phyloP scores from a whole-genome alignment of 2,888 invertebrate species.

The Drosophila sordidapex region DNA sequence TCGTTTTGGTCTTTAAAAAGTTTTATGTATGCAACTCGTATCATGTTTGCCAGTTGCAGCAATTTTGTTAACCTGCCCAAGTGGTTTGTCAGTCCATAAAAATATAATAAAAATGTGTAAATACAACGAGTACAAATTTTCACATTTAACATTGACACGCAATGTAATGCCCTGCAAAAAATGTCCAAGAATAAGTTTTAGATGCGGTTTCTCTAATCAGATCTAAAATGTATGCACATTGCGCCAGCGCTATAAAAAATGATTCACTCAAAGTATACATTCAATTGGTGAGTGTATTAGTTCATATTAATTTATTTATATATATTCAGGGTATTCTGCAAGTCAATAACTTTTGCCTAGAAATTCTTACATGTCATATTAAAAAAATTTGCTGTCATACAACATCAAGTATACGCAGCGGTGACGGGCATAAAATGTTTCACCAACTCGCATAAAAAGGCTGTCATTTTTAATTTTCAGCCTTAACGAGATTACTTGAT shows the following conservation, averaged over 20 bases:
- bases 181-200: background rate
- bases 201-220: background rate
- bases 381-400: conserved; percentile 11
- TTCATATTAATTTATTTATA: background rate
- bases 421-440: conserved; percentile 45
- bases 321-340: background rate
- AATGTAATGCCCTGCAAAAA: conserved; percentile 15
- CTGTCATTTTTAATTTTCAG: conserved; percentile 62
- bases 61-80: conserved; percentile 42
- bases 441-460: conserved; percentile 42
- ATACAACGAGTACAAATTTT: background rate
- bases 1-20: conserved; percentile 39
- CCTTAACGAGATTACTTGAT: conserved; percentile 43
- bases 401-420: conserved; percentile 52
- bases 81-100: conserved; percentile 60
- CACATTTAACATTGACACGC: background rate
- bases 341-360: background rate
- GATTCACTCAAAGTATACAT: background rate
- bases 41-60: conserved; percentile 59
- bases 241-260: background rate
- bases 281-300: background rate
- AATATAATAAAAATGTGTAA: conserved; percentile 41
- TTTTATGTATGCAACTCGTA: conserved; percentile 36
- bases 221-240: background rate
- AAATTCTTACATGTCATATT: conserved; percentile 24